Evolutionary conservation across 2,797 vertebrate species (phyloP), one percentile per base, ranked within the genome.

Genomic region (Cheirogaleus major): DNA sequence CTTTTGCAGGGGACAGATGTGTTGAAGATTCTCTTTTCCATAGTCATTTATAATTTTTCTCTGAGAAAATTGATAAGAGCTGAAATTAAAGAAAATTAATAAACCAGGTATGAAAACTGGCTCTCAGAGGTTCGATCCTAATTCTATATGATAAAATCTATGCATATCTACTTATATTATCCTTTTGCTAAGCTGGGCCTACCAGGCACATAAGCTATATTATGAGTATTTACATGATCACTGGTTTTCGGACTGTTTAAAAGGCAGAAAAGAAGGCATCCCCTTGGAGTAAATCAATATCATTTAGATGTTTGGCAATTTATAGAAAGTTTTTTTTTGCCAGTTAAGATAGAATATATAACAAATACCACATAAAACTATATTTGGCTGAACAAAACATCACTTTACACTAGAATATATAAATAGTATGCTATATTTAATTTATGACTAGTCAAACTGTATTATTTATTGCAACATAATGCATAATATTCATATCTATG

Each of bases 1-100:
- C 30, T 85, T 75, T 87, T 72, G 70, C 59, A 95, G 20, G 4
- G 50, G 67, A 43, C 94, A 95, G 55, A n/a, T 91, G 79, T 83
- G 43, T 73, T 94, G 94, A 92, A 93, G 91, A 90, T 69, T 95
- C 86, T 93, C 43, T 92, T 97, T 93, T 96, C 79, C 79, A 96
- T 82, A 82, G 87, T 95, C 55, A 57, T 27, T 89, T 76, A 84
- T 30, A 65, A 50, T 78, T 96, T 96, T 93, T 59, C 67, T 94
- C 69, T 91, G 67, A 96, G 78, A 92, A 96, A 76, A 95, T 14
- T 80, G 72, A 87, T 75, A 90, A 93, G 87, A 73, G 72, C 41
- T 85, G 18, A 92, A 91, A 97, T 94, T 85, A 92, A 84, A 92
- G 80, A 59, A 88, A 96, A 90, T 70, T 65, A 95, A 97, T 91